phyloP scores from a whole-genome alignment of 2,888 invertebrate genomes.

The Entomobrya proxima region DNA sequence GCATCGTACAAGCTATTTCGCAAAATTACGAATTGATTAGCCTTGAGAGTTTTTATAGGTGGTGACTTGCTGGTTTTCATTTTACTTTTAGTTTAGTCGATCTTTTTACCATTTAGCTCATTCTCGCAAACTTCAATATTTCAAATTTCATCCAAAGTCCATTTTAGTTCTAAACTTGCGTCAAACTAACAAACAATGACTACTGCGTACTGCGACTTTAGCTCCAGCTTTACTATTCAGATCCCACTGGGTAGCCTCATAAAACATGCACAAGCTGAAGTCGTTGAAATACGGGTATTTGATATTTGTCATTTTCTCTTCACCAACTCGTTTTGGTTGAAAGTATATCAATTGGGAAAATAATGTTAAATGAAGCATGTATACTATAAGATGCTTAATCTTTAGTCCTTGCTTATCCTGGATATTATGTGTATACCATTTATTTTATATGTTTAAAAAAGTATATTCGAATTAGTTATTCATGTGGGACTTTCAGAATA shows the following conservation, averaged over 20 bases:
- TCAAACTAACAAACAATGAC: background rate
- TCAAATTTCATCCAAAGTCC: too few species aligned
- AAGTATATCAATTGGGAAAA: background rate
- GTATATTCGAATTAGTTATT: constrained; percentile 9
- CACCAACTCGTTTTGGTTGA: background rate
- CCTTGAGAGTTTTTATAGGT: too few species aligned
- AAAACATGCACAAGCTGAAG: background rate
- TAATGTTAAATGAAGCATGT: background rate
- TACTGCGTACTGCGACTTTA: background rate
- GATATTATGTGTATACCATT: background rate
- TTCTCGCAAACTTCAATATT: too few species aligned
- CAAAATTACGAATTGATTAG: too few species aligned
- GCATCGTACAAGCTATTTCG: too few species aligned
- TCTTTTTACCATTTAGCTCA: too few species aligned
- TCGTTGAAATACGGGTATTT: background rate
- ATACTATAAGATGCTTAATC: background rate
- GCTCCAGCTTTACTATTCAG: background rate
- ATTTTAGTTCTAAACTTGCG: too few species aligned
- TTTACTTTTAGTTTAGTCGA: too few species aligned
- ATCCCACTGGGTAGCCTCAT: background rate
- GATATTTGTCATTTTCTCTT: background rate
- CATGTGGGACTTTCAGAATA: background rate
- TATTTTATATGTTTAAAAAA: background rate
- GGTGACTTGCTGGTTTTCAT: too few species aligned
- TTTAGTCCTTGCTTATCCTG: too few species aligned